Evolutionary conservation across 53 echinoderm and acorn worm species (phyloP), one percentile per base, ranked within the genome.

Genomic region (Astropecten irregularis): DNA sequence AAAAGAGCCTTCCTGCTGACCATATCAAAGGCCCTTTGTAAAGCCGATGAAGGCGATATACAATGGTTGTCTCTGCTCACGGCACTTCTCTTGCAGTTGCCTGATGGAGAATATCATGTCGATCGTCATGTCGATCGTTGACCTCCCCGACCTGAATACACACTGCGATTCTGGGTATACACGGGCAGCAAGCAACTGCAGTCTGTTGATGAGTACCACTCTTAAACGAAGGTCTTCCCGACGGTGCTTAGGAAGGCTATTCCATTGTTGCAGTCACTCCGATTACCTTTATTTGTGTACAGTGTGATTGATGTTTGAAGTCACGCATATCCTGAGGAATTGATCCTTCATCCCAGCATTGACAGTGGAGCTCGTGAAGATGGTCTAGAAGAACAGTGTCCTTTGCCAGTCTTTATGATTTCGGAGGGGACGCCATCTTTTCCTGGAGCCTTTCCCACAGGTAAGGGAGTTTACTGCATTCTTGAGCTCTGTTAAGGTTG

Each of bases 371-470:
- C 16, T 84, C 27, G 21, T 72, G 66, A 2, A 88, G 82, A 7
- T 62, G 66, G 39, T 19, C 4, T 4, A 83, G 73, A 0, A 74
- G 42, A 14, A 15, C 69, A 49, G 67, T 35, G 18, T 28, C 11
- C 66, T 26, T 57, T 55, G 11, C 85, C 25, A n/a, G 11, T 19
- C 31, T 69, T 83, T 13, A 70, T 48, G 38, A 85, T 1, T 27
- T 85, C 61, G 2, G 73, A 21, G 27, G 68, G 87, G 5, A 83
- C 72, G 48, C 74, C 73, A 51, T 83, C 88, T 28, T 59, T 71
- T 55, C 88, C 88, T 25, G 88, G 56, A 28, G 88, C 82, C 35
- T 87, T 69, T 4, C 82, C 88, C n/a, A 16, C 29, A 53, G 8
- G 70, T 26, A 7, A 87, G 69, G 29, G 19, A 30, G 37, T 59